A percentile compares a stretch with the other conserved stretches of the same genome.
Evolutionary conservation across 2,113 vertebrate species (phyloP).

Genomic region (Clarias gariepinus): DNA sequence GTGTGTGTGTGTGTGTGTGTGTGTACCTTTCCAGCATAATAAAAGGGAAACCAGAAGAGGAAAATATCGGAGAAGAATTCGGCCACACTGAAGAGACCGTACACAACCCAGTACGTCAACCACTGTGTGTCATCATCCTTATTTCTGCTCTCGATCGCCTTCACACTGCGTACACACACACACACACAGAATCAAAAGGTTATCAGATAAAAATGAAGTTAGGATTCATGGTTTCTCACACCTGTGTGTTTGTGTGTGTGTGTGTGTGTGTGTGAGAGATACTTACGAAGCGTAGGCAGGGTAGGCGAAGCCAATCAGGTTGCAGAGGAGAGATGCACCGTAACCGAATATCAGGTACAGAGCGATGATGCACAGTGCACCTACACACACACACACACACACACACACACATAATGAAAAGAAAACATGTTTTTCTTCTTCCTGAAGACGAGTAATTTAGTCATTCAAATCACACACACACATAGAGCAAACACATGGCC

Average conservation of each 20-base stretch:
- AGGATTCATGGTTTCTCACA: background rate
- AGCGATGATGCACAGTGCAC: slow-evolving; percentile 68
- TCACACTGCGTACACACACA: slow-evolving; percentile 74
- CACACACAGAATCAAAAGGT: background rate
- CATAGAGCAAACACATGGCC: background rate
- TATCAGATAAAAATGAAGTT: background rate
- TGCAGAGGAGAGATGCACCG: slow-evolving; percentile 90
- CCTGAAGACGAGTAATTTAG: background rate
- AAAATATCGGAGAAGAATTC: slow-evolving; percentile 93
- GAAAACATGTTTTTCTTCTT: background rate
- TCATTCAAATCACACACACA: background rate
- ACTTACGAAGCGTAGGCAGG: slow-evolving; percentile 93
- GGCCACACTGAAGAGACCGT: slow-evolving; percentile 83
- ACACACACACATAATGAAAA: background rate
- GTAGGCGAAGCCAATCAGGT: slow-evolving; percentile 90
- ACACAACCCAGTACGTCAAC: slow-evolving; percentile 97
- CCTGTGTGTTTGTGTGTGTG: background rate
- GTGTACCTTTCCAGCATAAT: slow-evolving; percentile 87
- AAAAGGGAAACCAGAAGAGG: slow-evolving; percentile 96
- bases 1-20: background rate
- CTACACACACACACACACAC: slow-evolving; percentile 66
- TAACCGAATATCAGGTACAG: slow-evolving; percentile 90
- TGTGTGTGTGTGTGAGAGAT: background rate
- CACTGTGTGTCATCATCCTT: slow-evolving; percentile 93
- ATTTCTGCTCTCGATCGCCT: slow-evolving; percentile 86